A percentile compares a stretch with the other conserved stretches of the same genome.
phyloP scores from a whole-genome alignment of 1,140 invertebrate genomes.

The Bombus pyrosoma region DNA sequence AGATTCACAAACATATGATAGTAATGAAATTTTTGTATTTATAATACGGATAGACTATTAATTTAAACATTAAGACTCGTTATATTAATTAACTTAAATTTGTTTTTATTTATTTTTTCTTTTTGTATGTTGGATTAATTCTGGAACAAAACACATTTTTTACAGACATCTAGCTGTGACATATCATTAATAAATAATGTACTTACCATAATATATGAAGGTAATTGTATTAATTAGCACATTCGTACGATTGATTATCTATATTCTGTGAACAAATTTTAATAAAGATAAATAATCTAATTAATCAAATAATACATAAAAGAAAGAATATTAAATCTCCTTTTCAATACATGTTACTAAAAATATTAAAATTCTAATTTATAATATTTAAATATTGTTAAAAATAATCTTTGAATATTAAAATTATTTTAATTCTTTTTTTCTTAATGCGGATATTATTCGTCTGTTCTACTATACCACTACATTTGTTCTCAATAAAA shows the following conservation, averaged over 20 bases:
- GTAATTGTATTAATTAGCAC: constrained; percentile 11
- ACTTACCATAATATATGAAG: constrained; percentile 21
- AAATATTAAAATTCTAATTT: background rate
- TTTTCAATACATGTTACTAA: background rate
- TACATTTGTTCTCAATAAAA: no score
- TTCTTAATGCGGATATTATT: no score
- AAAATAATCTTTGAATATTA: no score
- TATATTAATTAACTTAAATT: constrained; percentile 2
- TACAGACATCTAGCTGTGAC: background rate
- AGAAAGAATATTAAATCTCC: background rate
- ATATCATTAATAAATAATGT: constrained; percentile 18
- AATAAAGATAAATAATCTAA: background rate
- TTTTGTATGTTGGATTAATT: background rate
- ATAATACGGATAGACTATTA: constrained; percentile 12
- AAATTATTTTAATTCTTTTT: no score
- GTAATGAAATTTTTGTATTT: constrained; percentile 39
- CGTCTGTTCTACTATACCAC: no score
- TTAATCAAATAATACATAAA: background rate
- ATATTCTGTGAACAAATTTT: background rate
- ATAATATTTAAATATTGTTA: background rate
- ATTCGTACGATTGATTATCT: background rate
- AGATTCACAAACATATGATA: constrained; percentile 30
- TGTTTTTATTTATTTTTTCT: constrained; percentile 2
- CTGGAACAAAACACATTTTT: background rate
- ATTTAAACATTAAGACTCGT: constrained; percentile 8